Conservation (phyloP, 1,140 invertebrate genomes). For the Scaptomyza graminum region DNA sequence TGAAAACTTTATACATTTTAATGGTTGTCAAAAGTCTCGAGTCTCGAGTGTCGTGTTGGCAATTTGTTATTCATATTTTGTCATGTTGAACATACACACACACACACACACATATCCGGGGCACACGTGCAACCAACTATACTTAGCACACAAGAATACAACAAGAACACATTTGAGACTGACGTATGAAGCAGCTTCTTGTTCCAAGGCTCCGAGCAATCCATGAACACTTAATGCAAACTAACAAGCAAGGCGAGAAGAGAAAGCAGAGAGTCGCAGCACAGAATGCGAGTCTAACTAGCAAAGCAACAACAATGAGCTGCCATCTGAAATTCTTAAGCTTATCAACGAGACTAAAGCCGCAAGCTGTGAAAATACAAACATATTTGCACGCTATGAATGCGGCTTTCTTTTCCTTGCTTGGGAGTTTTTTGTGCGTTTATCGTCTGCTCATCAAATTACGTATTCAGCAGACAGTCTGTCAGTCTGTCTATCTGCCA, state of each 20-base stretch:
- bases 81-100: no score
- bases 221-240: constrained; percentile 71
- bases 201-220: constrained; percentile 45
- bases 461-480: constrained; percentile 62
- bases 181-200: constrained; percentile 17
- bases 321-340: constrained; percentile 72
- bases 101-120: background rate
- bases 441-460: constrained; percentile 70
- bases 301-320: constrained; percentile 9
- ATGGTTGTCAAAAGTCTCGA: background rate
- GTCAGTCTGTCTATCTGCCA: constrained; percentile 23
- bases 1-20: no score
- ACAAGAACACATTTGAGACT: constrained; percentile 16
- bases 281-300: constrained; percentile 15
- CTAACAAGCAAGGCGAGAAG: constrained; percentile 59
- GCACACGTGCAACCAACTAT: background rate
- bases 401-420: background rate
- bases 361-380: constrained; percentile 76
- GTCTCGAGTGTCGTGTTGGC: background rate
- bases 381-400: constrained; percentile 73
- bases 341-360: constrained; percentile 69
- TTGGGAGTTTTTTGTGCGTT: constrained; percentile 29
- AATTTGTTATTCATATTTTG: constrained; percentile 2
- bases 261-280: constrained; percentile 9
- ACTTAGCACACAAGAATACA: constrained; percentile 6